Evolutionary conservation across 2,888 invertebrate species (phyloP).

Genomic region (Dryocosmus kuriphilus): DNA sequence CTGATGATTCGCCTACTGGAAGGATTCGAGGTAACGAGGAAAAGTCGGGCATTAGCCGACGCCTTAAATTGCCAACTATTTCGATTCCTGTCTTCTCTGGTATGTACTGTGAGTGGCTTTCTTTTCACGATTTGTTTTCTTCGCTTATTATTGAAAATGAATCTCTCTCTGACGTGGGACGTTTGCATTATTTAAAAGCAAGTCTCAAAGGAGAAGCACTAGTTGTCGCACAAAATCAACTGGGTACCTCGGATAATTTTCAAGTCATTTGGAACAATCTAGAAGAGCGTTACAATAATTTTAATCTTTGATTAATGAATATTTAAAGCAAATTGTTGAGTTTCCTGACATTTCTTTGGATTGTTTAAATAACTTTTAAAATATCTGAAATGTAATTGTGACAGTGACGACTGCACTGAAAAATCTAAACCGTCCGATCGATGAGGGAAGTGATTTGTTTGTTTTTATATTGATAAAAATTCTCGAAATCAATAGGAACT

Average conservation of each 20-base stretch:
- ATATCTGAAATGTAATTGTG: neutral
- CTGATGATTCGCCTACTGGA: too few relatives aligned
- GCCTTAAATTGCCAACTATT: neutral
- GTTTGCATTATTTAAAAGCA: neutral
- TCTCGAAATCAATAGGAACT: too few relatives aligned
- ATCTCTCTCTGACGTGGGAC: neutral
- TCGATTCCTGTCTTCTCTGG: neutral
- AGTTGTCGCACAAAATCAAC: constrained; percentile 7
- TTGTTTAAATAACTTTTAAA: neutral
- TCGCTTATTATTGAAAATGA: neutral
- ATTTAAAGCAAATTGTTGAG: neutral
- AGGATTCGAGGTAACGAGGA: too few relatives aligned
- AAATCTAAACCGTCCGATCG: too few relatives aligned
- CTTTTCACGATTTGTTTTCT: constrained; percentile 7
- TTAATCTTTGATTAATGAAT: neutral
- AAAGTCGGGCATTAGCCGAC: too few relatives aligned
- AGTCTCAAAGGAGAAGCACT: neutral
- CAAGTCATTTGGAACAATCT: constrained; percentile 20
- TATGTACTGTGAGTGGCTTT: neutral
- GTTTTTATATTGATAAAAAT: too few relatives aligned
- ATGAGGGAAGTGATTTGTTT: too few relatives aligned
- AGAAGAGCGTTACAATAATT: constrained; percentile 16
- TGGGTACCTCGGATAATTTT: neutral
- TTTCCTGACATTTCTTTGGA: neutral
- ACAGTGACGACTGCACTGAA: neutral